Evolutionary conservation across 2,113 vertebrate species (phyloP).

Genomic region (Camelus bactrianus): DNA sequence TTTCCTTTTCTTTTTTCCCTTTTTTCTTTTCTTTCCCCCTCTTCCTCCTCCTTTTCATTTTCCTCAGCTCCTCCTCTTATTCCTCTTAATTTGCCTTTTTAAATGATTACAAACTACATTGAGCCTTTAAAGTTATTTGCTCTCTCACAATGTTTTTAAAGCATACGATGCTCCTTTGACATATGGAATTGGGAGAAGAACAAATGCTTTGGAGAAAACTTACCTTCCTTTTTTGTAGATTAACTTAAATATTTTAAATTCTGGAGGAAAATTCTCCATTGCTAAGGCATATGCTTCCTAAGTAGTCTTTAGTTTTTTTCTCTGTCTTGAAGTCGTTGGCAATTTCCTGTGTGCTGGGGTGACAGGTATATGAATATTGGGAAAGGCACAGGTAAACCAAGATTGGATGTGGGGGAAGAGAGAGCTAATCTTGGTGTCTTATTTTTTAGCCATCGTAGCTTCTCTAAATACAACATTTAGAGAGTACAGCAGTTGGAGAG

Average conservation of each 20-base stretch:
- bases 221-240: neutral
- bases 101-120: neutral
- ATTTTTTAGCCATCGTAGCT: neutral
- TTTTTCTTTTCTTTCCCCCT: neutral
- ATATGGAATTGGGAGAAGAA: neutral
- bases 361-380: neutral
- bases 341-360: neutral
- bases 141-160: neutral
- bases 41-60: no score
- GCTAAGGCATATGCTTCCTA: neutral
- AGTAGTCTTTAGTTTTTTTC: neutral
- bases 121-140: neutral
- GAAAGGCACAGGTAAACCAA: neutral
- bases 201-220: conserved; percentile 17
- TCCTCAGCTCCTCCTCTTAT: no score
- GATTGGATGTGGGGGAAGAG: neutral
- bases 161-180: neutral
- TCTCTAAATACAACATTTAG: neutral
- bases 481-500: no score
- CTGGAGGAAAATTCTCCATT: neutral
- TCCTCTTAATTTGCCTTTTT: neutral
- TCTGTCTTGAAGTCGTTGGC: neutral
- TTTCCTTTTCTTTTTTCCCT: neutral
- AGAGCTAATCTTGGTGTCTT: neutral
- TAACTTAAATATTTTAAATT: conserved; percentile 45